These are phyloP conservation scores for Neostethus bicornis DNA, from an alignment of 2,797 vertebrate genomes.

Conservation along the genomic window DNA sequence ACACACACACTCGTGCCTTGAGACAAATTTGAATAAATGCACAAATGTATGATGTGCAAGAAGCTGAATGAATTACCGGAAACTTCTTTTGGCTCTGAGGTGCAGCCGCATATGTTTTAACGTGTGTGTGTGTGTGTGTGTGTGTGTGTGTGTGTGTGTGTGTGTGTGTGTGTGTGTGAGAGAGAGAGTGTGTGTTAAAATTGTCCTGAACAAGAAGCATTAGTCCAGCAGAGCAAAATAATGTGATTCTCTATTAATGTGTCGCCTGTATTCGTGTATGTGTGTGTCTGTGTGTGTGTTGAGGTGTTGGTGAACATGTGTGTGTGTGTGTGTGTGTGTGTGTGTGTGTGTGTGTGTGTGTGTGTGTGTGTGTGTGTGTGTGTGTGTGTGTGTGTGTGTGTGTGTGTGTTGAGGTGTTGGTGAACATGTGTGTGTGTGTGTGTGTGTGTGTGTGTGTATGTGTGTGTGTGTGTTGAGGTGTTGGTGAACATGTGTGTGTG, in stretches of 20 bases:
- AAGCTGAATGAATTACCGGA: conserved; percentile 47
- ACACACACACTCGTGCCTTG: too few relatives aligned
- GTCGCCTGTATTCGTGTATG: conserved; percentile 30
- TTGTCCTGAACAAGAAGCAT: conserved; percentile 46
- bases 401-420: background rate
- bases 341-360: too few relatives aligned
- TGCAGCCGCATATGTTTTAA: conserved; percentile 32
- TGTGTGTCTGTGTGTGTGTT: conserved; percentile 18
- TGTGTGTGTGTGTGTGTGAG: conserved; percentile 5
- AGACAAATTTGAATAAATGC: conserved; percentile 7
- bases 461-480: too few relatives aligned
- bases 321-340: conserved; percentile 6
- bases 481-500: too few relatives aligned
- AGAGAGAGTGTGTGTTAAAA: conserved; percentile 46
- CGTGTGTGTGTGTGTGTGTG: conserved; percentile 13
- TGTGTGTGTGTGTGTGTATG: too few relatives aligned
- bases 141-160: conserved; percentile 20
- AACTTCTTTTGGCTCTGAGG: conserved; percentile 38
- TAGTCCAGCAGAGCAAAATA: conserved; percentile 56
- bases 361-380: too few relatives aligned
- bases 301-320: too few relatives aligned
- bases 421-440: too few relatives aligned
- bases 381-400: too few relatives aligned
- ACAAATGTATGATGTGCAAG: conserved; percentile 8
- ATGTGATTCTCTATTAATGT: conserved; percentile 59